These are phyloP conservation scores for Alauda arvensis DNA, from an alignment of 2,797 vertebrate species.

Conservation along the genomic window DNA sequence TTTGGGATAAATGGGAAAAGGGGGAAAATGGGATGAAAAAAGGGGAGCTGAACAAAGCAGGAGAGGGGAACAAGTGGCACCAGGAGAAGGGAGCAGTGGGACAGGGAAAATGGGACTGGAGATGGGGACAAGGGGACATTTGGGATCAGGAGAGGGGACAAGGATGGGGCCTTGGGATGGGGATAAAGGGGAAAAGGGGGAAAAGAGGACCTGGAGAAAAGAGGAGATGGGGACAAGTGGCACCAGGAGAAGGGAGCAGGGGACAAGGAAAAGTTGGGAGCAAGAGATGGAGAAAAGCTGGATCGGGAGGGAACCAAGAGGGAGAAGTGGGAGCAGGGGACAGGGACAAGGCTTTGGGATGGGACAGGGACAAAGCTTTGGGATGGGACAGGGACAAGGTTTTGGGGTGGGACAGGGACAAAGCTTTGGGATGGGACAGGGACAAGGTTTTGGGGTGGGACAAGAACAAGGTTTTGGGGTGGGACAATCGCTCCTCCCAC, in stretches of 20 bases:
- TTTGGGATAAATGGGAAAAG: background rate
- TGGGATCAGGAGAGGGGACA: background rate
- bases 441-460: background rate
- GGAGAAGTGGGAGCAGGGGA: too few relatives aligned
- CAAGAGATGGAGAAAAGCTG: background rate
- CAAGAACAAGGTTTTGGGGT: accelerated
- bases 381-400: accelerated
- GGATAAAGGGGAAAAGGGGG: background rate
- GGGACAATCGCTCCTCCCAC: too few relatives aligned
- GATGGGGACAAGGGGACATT: background rate
- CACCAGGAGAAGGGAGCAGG: too few relatives aligned
- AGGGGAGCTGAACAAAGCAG: background rate
- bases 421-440: background rate
- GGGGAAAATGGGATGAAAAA: background rate
- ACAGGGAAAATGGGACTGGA: too few relatives aligned
- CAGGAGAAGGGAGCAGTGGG: too few relatives aligned
- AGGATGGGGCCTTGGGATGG: background rate
- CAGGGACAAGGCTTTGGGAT: background rate
- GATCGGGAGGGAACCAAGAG: background rate
- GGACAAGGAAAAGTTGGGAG: too few relatives aligned
- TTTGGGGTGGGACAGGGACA: background rate
- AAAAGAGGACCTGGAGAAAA: background rate
- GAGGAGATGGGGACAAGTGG: background rate
- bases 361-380: too few relatives aligned
- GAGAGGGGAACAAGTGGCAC: background rate